These are phyloP conservation scores for Dolichoris vasculosae DNA, from an alignment of 1,140 invertebrate genomes.

Conservation along the genomic window DNA sequence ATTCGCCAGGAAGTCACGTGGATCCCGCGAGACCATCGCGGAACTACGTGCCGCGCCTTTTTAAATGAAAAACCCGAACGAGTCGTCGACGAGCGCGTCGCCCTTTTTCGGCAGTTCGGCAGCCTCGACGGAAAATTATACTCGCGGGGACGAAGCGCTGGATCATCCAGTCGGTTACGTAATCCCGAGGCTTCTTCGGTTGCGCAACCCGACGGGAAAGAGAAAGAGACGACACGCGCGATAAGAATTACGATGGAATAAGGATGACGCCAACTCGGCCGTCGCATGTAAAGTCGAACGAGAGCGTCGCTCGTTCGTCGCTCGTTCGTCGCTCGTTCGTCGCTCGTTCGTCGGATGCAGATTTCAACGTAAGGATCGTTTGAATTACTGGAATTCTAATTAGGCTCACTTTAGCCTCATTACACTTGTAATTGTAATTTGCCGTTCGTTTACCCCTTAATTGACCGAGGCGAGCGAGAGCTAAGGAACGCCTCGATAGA, in stretches of 20 bases:
- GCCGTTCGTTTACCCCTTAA: background rate
- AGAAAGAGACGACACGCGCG: background rate
- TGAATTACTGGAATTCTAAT: constrained; percentile 24
- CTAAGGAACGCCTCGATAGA: too few species aligned
- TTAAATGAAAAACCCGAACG: background rate
- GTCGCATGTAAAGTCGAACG: background rate
- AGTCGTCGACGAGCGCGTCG: too few species aligned
- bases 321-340: background rate
- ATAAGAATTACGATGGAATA: background rate
- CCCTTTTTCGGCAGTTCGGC: too few species aligned
- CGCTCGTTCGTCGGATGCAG: background rate
- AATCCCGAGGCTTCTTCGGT: background rate
- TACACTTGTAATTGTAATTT: constrained; percentile 5
- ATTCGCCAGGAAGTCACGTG: background rate
- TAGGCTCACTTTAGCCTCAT: constrained; percentile 18
- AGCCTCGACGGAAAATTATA: too few species aligned
- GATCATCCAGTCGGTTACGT: background rate
- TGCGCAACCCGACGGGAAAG: background rate
- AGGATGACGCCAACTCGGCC: background rate
- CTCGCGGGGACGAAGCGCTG: too few species aligned
- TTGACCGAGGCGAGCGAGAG: background rate
- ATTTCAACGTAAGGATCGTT: constrained; percentile 26
- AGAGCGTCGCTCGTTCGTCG: background rate
- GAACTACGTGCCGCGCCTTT: too few species aligned
- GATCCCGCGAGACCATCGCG: background rate